These are phyloP conservation scores for Shargacucullia verbasci DNA, from an alignment of 2,888 invertebrate species.

Conservation along the genomic window DNA sequence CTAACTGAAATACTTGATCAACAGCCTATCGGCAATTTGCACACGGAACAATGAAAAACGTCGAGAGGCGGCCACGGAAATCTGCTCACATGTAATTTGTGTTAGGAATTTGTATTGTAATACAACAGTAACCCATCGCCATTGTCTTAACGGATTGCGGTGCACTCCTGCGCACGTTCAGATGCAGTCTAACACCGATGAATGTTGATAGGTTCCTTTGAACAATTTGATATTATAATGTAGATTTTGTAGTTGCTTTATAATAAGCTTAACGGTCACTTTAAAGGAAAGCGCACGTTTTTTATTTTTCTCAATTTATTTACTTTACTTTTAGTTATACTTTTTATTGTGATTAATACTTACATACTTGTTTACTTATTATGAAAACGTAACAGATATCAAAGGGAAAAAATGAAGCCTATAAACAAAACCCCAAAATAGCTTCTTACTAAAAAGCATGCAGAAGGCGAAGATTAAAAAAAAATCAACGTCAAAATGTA, in stretches of 20 bases:
- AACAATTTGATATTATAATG: constrained; percentile 29
- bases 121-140: constrained; percentile 70
- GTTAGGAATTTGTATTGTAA: constrained; percentile 80
- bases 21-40: constrained; percentile 64
- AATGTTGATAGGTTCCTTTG: constrained; percentile 47
- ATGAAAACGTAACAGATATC: too few relatives aligned
- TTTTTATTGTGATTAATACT: too few relatives aligned
- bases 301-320: too few relatives aligned
- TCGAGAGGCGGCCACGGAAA: constrained; percentile 71
- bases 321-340: too few relatives aligned
- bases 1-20: constrained; percentile 28
- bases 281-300: too few relatives aligned
- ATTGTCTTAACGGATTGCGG: constrained; percentile 75
- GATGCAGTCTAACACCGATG: constrained; percentile 41
- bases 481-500: constrained; percentile 20
- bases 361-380: too few relatives aligned
- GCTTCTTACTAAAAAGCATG: not conserved
- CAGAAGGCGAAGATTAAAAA: constrained; percentile 4
- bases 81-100: constrained; percentile 74
- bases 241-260: constrained; percentile 18
- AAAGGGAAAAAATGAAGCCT: too few relatives aligned
- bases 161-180: constrained; percentile 63
- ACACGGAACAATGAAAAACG: constrained; percentile 67
- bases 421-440: too few relatives aligned
- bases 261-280: too few relatives aligned